These are phyloP conservation scores for Ctenopoma kingsleyae DNA, from an alignment of 2,797 vertebrate species.

Conservation along the genomic window DNA sequence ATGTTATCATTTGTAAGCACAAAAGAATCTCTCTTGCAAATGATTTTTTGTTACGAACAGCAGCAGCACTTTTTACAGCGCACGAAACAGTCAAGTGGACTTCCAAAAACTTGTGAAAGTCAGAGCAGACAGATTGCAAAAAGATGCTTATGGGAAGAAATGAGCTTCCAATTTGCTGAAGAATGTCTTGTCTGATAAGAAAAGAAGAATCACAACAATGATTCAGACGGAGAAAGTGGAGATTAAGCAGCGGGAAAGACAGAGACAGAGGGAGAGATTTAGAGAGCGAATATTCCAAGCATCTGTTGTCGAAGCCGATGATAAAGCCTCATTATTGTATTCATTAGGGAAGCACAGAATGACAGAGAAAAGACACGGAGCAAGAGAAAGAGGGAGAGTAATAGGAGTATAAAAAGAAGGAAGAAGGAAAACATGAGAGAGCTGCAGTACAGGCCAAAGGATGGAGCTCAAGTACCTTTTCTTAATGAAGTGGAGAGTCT, in stretches of 20 bases:
- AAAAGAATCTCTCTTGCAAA: too few species aligned
- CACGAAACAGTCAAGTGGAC: constrained; percentile 17
- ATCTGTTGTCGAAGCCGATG: constrained; percentile 59
- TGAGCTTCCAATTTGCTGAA: constrained; percentile 53
- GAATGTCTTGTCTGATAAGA: constrained; percentile 51
- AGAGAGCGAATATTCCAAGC: constrained; percentile 44
- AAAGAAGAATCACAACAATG: constrained; percentile 42
- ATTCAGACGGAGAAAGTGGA: constrained; percentile 33
- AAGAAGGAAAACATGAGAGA: constrained; percentile 1
- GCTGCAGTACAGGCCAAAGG: not conserved
- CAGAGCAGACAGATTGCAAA: constrained; percentile 46
- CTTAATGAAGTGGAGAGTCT: too few species aligned
- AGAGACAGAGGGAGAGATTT: constrained; percentile 33
- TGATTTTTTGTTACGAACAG: not conserved
- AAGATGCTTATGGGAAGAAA: constrained; percentile 51
- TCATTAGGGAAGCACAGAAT: constrained; percentile 53
- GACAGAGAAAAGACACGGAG: constrained; percentile 4
- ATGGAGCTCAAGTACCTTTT: constrained; percentile 13
- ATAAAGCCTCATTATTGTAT: constrained; percentile 59
- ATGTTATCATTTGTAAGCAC: too few species aligned
- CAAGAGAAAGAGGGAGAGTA: constrained; percentile 1
- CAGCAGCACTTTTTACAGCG: not conserved
- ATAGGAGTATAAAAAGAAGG: constrained; percentile 4
- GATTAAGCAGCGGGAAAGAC: constrained; percentile 37
- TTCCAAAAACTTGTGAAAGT: constrained; percentile 53